These are phyloP conservation scores for Oryctolagus cuniculus DNA, from an alignment of 2,113 vertebrate genomes.

Conservation along the genomic window mOryCun1.1 NC_091449.1:60111501-60112000, in stretches of 20 bases:
- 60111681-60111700: constrained; percentile 14
- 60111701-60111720: neutral
- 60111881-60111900: neutral
- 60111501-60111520: neutral
- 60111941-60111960: neutral
- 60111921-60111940: neutral
- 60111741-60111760: neutral
- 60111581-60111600: neutral
- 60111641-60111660: neutral
- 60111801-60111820: neutral
- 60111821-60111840: neutral
- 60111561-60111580: neutral
- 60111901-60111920: neutral
- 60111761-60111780: neutral
- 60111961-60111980: neutral
- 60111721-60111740: neutral
- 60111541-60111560: neutral
- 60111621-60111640: neutral
- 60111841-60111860: neutral
- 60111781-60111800: neutral
- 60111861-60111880: neutral
- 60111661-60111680: neutral
- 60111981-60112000: neutral
- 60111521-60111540: constrained; percentile 2
- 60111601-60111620: neutral